Conservation (phyloP, 2,888 invertebrate genomes). For the Podabrus alpinus region DNA sequence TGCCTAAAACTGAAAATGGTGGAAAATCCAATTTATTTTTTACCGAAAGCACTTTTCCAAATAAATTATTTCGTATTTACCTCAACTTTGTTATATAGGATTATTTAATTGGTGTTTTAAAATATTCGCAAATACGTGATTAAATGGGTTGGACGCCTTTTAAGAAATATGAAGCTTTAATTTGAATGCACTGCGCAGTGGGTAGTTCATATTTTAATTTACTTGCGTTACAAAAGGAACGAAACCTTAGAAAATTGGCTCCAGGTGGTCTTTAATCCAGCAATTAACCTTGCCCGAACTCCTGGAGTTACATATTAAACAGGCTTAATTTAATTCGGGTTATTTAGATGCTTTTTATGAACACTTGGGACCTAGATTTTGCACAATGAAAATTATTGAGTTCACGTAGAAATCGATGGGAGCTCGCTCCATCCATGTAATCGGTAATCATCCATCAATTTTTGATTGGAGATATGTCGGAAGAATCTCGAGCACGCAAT, state of each 20-base stretch:
- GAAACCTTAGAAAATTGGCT: slow-evolving; percentile 21
- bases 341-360: not conserved
- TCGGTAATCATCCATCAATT: not conserved
- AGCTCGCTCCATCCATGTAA: not conserved
- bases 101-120: not conserved
- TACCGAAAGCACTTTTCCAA: not conserved
- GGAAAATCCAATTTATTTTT: not conserved
- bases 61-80: not conserved
- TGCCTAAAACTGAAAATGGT: not conserved
- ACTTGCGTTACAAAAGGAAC: slow-evolving; percentile 12
- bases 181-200: slow-evolving; percentile 14
- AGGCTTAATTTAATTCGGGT: not conserved
- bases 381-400: not conserved
- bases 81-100: not conserved
- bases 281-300: slow-evolving; percentile 11
- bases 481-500: not conserved
- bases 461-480: not conserved
- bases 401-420: not conserved
- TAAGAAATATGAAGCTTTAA: not conserved
- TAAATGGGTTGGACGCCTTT: not conserved
- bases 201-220: slow-evolving; percentile 8
- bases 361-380: not conserved
- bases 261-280: slow-evolving; percentile 19
- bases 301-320: slow-evolving; percentile 1
- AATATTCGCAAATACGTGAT: not conserved